These are phyloP conservation scores for Ptychadena robeensis DNA, from an alignment of 2,797 vertebrate genomes.

Conservation along the genomic window DNA sequence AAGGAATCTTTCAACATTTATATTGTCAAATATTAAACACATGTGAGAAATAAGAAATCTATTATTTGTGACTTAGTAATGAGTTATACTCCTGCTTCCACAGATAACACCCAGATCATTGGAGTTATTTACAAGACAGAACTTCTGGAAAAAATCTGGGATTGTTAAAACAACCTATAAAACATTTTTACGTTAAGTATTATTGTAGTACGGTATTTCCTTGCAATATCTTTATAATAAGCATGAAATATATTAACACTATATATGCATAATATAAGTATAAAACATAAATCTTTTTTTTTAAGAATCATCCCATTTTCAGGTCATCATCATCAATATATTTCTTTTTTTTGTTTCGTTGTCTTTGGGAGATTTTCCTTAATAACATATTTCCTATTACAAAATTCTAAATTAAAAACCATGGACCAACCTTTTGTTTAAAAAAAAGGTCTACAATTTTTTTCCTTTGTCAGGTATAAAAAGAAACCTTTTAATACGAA, in stretches of 20 bases:
- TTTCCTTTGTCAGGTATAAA: too few relatives aligned
- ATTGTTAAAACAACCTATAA: conserved; percentile 26
- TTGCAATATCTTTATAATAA: not conserved
- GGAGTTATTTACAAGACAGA: conserved; percentile 15
- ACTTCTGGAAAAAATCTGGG: conserved; percentile 18
- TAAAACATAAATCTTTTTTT: too few relatives aligned
- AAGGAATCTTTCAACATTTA: conserved; percentile 26
- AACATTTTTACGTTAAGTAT: conserved; percentile 19
- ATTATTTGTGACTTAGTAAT: conserved; percentile 33
- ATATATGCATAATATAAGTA: too few relatives aligned
- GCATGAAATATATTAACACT: not conserved
- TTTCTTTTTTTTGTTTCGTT: too few relatives aligned
- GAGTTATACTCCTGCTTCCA: not conserved
- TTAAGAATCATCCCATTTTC: too few relatives aligned
- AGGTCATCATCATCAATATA: too few relatives aligned
- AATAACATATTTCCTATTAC: too few relatives aligned
- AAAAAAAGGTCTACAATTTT: too few relatives aligned
- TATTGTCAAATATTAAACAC: conserved; percentile 45
- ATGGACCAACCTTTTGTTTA: too few relatives aligned
- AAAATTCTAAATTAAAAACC: too few relatives aligned
- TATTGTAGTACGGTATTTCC: not conserved
- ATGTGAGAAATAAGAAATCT: conserved; percentile 27
- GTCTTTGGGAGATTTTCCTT: too few relatives aligned
- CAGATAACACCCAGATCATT: conserved; percentile 14
- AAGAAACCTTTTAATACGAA: too few relatives aligned